Evolutionary conservation across 2,797 vertebrate species (phyloP), one percentile per base, ranked within the genome.

Genomic region (Philypnodon macrostomus): DNA sequence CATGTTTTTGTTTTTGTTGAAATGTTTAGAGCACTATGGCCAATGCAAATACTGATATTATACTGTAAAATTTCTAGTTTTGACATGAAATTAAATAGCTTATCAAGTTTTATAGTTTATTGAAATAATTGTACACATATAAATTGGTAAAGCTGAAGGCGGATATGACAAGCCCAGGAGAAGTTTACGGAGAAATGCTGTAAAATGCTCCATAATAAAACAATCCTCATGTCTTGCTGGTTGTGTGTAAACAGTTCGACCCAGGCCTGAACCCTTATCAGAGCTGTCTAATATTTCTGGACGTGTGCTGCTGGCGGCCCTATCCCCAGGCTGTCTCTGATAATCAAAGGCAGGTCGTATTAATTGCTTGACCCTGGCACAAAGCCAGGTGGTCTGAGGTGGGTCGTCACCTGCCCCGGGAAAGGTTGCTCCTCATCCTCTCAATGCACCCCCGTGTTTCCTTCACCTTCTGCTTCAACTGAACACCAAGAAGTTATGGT

Each of bases 281-380:
- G 61, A 77, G 73, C 76, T 84, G 85, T 81, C 83, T 85, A 19
- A 12, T 29, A 26, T 49, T 79, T 47, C 35, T 7, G 1, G 42
- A 54, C 58, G 6, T 44, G 59, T 63, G 75, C 63, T 69, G 32
- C 67, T 54, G 53, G 48, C 58, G 48, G 63, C 53, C 56, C 51
- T 52, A 68, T 69, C 57, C 68, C 31, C 47, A 36, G 67, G 55
- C 78, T 84, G 77, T 80, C 77, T 75, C 38, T 50, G 58, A 54
- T 65, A 79, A 85, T 85, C 69, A 73, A 69, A 81, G 67, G 59
- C 80, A 85, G 77, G 73, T 75, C 75, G 80, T 75, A 81, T 87
- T 85, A 88, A 88, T 86, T 85, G 73, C 70, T 51, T 79, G 83
- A 85, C 80, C 81, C 79, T 81, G 83, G 80, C 85, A 77, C 53